Percentiles rank a stretch among this genome's conserved stretches.
Evolutionary conservation across 2,113 vertebrate species (phyloP).

Genomic region (Rhegmatorhina hoffmannsi): DNA sequence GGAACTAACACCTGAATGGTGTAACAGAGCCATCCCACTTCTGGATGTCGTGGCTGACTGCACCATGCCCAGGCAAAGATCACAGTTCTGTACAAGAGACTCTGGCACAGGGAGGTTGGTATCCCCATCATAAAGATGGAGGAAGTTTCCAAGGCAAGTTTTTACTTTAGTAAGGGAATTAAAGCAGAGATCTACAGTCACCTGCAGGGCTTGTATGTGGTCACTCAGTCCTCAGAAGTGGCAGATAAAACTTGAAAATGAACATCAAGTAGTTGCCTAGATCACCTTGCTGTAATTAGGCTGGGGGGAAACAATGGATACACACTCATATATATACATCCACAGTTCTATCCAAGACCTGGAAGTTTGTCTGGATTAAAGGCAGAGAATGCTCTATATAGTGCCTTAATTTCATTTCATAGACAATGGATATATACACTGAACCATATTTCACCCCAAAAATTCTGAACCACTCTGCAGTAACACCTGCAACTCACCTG

Average conservation of each 20-base stretch:
- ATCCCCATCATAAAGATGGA: background rate
- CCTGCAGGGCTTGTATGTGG: background rate
- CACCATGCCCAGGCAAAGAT: background rate
- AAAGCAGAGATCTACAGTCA: background rate
- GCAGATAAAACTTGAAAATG: background rate
- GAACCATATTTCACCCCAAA: background rate
- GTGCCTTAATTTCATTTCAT: background rate
- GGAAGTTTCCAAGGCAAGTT: background rate
- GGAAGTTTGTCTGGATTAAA: background rate
- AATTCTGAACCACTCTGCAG: background rate
- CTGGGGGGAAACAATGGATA: background rate
- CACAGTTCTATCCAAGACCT: background rate
- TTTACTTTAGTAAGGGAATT: background rate
- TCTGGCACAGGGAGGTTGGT: fast-evolving
- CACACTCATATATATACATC: fast-evolving
- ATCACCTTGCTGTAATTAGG: background rate
- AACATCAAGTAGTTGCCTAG: background rate
- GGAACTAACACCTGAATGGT: background rate
- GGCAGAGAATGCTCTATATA: background rate
- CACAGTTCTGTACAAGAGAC: fast-evolving
- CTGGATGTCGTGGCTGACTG: background rate
- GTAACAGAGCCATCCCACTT: background rate
- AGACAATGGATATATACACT: background rate
- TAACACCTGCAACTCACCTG: background rate
- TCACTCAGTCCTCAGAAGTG: background rate